Base-by-base conservation (phyloP, 2,113 vertebrate species). In the Puntigrus tetrazona region DNA sequence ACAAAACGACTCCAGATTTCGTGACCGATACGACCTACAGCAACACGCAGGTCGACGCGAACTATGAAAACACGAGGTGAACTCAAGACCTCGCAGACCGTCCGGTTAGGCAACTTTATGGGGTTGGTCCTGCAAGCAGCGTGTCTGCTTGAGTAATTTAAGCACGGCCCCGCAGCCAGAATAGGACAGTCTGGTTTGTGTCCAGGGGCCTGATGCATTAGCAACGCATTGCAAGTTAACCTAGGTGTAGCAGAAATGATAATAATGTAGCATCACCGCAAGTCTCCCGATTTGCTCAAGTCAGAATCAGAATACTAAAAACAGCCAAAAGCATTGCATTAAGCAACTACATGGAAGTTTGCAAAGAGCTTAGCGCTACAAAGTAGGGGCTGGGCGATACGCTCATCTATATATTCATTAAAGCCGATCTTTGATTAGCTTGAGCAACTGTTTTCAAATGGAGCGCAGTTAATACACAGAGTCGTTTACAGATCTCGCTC, bases 21-120 rank as follows among this genome's bases (percentile, higher is more conserved):
- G 31, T 18, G 81, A 80, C 29, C 18, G 43, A 86, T 89, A 89
- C 29, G 76, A 57, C 91, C 41, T 29, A 14, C 50, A 77, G 78
- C 81, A 87, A 88, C 87, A 79, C 61, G 69, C 78, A 88, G 38
- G 34, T 88, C 79, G 65, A 63, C 52, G 81, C 10, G n/a, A 78
- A 20, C 50, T 63, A 31, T 61, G 79, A 43, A 59, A 77, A 80
- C 69, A 67, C 61, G 29, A 80, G 16, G 47, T 63, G 45, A 50
- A 76, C 57, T 73, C 14, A 20, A 61, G 69, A 84, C 89, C 84
- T 83, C 72, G 77, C 87, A 88, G 27, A 87, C 9, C 25, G 5
- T 14, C 20, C 75, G 20, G 20, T 63, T 63, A 78, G 74, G 76
- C 52, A 87, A 86, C 41, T 74, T 29, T 29, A 47, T 29, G 41